Base-by-base conservation (phyloP, 2,797 vertebrate species). In the Heliangelus exortis region DNA sequence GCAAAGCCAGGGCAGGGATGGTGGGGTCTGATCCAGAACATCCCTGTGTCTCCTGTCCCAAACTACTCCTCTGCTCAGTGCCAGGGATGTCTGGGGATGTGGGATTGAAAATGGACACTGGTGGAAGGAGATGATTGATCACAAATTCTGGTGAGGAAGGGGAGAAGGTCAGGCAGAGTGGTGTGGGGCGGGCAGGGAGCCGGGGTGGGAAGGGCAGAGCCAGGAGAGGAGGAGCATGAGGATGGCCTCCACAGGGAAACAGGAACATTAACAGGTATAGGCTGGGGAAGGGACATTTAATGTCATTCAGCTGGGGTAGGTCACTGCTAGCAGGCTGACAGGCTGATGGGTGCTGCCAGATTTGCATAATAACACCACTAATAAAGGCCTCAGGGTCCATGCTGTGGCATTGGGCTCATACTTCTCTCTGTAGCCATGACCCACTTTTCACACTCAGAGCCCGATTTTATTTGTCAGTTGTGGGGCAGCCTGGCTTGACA, bases 391-490 rank as follows among this genome's bases (percentile, higher is more conserved):
- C 20, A 7, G 79, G 87, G 83, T 85, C n/a, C 18, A 36, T 68
- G 83, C 55, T 2, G 28, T 69, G 25, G 36, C 3, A 1, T 1
- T 65, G 59, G 47, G 65, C 63, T 91, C 8, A 2, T 61, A 43
- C 21, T 76, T 7, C 51, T 87, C 54, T 48, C 1, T 33, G 16
- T 71, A 76, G 53, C 83, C 8, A 1, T 96, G 96, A 97, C 96
- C 97, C 94, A 96, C 94, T 96, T 97, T 97, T 97, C 92, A 88
- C 34, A n/a, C 51, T 33, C 61, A 43, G 71, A 81, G 22, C 81
- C n/a, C 9, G 16, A 93, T 97, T 96, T 88, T 67, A 47, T 87
- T 92, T 97, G 93, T 97, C 95, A 93, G 81, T 77, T 94, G 86
- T 90, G 75, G 86, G 72, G 74, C 79, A 83, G 85, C 63, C 39